Base-by-base conservation (phyloP, 2,797 vertebrate genomes). In the Siniperca obscura region DNA sequence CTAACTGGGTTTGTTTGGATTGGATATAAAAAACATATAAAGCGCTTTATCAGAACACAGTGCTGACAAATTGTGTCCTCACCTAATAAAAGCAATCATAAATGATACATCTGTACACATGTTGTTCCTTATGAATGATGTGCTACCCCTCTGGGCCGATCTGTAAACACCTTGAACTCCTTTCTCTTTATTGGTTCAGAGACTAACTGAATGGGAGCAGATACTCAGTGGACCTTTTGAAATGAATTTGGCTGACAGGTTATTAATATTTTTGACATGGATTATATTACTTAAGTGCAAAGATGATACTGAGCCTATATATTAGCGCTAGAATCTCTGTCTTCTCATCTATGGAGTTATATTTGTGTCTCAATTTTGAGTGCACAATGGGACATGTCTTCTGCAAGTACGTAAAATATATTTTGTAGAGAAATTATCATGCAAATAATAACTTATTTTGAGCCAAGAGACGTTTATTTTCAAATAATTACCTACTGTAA, bases 211-310 rank as follows among this genome's bases (percentile, higher is more conserved):
- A 38, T 46, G 19, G n/a, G 25, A 34, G 67, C 25, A 69, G 34
- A 48, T 38, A 36, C 76, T 62, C 70, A 2, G 61, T 1, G 57
- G 74, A 55, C 48, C 46, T 66, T 72, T 64, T 65, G 30, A 42
- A 78, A 19, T 73, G 36, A 83, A 71, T 78, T 65, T 52, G 53
- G 17, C 48, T 48, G 59, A 72, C 36, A 48, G 55, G 44, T 73
- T 79, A 73, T 80, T 83, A 52, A 81, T 83, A 80, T n/a, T 75
- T 75, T 74, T 71, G 72, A 72, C 5, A 13, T 69, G 61, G 40
- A 79, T 61, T 55, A 65, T 74, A 78, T 77, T 74, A 64, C 60
- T 70, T 8, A 14, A 78, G 30, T 34, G 46, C 36, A 64, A 17
- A 60, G n/a, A 70, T 27, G 52, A 66, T 6, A n/a, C 13, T 4